A percentile compares a stretch with the other conserved stretches of the same genome.
Conservation (phyloP, 2,888 invertebrate species). For the Alentia gelatinosa region DNA sequence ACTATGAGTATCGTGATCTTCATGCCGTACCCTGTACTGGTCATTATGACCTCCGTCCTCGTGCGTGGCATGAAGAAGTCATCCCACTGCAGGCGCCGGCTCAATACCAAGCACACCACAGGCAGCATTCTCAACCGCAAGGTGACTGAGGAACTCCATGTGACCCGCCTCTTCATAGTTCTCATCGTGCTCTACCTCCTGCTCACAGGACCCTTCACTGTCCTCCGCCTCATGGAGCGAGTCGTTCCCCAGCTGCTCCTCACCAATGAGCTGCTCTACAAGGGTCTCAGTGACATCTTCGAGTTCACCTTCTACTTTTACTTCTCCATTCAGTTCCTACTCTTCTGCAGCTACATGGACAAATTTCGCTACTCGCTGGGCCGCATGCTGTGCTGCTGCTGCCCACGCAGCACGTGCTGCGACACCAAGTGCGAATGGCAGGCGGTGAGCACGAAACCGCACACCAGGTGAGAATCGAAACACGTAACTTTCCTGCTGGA, state of each 20-base stretch:
- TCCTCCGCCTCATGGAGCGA: slow-evolving; percentile 63
- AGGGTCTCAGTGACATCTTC: slow-evolving; percentile 71
- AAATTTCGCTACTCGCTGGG: slow-evolving; percentile 73
- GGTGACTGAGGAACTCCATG: slow-evolving; percentile 72
- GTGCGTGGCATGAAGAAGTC: slow-evolving; percentile 69
- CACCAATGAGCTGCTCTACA: slow-evolving; percentile 55
- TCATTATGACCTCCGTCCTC: slow-evolving; percentile 71
- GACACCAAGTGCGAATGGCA: slow-evolving; percentile 50
- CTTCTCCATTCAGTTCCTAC: slow-evolving; percentile 75
- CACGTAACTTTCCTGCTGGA: slow-evolving; percentile 52
- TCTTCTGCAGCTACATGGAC: slow-evolving; percentile 74
- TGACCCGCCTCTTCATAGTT: slow-evolving; percentile 72
- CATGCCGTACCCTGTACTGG: slow-evolving; percentile 73
- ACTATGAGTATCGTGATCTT: slow-evolving; percentile 75
- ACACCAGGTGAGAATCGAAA: slow-evolving; percentile 48
- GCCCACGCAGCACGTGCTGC: slow-evolving; percentile 59
- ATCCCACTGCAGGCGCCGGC: slow-evolving; percentile 68
- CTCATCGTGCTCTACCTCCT: slow-evolving; percentile 73
- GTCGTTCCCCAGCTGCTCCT: slow-evolving; percentile 57
- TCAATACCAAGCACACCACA: slow-evolving; percentile 64
- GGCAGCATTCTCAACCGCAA: slow-evolving; percentile 72
- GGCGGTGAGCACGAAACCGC: slow-evolving; percentile 50
- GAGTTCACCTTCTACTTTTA: slow-evolving; percentile 75
- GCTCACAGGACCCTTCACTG: slow-evolving; percentile 73
- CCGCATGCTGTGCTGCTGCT: slow-evolving; percentile 74